phyloP scores from a whole-genome alignment of 92 coral and sea anemone species.

The Epizoanthus rinbou region DNA sequence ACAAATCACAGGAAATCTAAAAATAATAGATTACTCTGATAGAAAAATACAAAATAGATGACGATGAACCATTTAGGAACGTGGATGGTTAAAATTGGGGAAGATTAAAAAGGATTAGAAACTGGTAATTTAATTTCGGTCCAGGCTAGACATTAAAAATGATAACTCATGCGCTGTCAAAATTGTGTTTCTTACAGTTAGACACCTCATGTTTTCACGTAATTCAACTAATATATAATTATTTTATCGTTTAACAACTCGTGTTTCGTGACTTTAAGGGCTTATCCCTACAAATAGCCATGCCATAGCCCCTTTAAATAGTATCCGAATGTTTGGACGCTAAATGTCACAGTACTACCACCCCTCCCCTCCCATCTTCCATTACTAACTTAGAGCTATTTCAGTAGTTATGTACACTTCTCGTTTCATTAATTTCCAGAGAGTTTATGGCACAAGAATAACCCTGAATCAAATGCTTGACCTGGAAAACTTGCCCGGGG shows the following conservation, averaged over 20 bases:
- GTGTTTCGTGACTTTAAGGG: neutral
- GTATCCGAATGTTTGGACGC: too few relatives aligned
- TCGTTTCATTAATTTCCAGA: too few relatives aligned
- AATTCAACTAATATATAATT: conserved; percentile 14
- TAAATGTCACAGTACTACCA: too few relatives aligned
- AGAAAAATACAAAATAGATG: conserved; percentile 23
- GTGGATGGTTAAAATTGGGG: neutral
- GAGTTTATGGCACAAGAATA: too few relatives aligned
- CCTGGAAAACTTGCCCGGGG: too few relatives aligned
- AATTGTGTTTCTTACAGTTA: neutral
- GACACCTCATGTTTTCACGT: neutral
- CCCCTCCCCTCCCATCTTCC: too few relatives aligned
- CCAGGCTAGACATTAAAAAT: neutral
- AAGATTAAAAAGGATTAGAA: conserved; percentile 4
- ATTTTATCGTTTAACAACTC: neutral
- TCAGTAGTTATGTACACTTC: too few relatives aligned
- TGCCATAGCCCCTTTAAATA: conserved; percentile 8
- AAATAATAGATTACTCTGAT: conserved; percentile 23
- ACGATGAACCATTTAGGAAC: conserved; percentile 4
- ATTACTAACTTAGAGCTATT: too few relatives aligned
- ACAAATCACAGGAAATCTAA: conserved; percentile 15
- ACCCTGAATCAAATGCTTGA: too few relatives aligned
- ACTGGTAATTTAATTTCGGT: neutral
- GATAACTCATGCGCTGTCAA: neutral
- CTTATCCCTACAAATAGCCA: neutral